These are phyloP conservation scores for Phytoseiulus persimilis DNA, from an alignment of 2,888 invertebrate genomes.

Conservation along the genomic window DNA sequence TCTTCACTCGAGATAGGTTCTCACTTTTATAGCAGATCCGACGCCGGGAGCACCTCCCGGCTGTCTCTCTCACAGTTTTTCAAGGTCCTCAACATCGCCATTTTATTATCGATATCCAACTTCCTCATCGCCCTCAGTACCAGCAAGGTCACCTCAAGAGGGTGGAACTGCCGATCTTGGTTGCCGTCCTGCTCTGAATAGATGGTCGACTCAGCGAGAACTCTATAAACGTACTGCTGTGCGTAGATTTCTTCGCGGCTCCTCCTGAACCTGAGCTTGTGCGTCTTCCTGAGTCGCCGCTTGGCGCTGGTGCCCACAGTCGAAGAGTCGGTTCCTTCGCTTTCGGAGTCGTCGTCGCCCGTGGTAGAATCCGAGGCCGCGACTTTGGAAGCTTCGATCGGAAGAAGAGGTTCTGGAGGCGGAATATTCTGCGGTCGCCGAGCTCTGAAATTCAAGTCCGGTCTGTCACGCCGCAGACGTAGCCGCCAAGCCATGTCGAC, in stretches of 20 bases:
- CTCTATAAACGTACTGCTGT: slow-evolving; percentile 24
- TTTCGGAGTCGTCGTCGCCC: background rate
- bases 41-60: background rate
- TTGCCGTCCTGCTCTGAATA: background rate
- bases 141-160: background rate
- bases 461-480: slow-evolving; percentile 11
- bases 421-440: background rate
- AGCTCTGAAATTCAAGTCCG: background rate
- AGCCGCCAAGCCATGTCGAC: slow-evolving; percentile 18
- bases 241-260: slow-evolving; percentile 20
- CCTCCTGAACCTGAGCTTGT: slow-evolving; percentile 10
- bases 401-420: no score
- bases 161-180: background rate
- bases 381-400: background rate
- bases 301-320: slow-evolving; percentile 19
- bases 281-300: background rate
- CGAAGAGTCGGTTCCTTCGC: background rate
- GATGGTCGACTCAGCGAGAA: background rate
- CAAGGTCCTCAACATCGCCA: background rate
- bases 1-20: background rate
- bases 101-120: background rate
- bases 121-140: slow-evolving; percentile 10
- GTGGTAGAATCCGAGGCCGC: background rate
- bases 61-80: background rate
- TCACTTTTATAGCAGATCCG: background rate